Evolutionary conservation across 2,797 vertebrate genomes (phyloP).

Genomic region (Enteromius trimaculatus): DNA sequence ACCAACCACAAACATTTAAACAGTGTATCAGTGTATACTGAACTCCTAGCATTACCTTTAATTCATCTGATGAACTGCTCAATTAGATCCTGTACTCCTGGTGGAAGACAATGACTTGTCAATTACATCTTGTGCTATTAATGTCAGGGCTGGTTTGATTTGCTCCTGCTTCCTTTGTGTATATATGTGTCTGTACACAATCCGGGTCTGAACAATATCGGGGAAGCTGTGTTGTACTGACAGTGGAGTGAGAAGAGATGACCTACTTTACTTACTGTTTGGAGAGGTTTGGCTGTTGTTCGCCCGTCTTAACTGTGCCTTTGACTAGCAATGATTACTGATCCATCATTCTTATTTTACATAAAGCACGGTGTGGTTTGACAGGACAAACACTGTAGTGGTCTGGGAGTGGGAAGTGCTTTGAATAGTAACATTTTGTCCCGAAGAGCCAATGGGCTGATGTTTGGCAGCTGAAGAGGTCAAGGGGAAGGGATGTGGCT

Average conservation of each 20-base stretch:
- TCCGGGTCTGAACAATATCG: constrained; percentile 27
- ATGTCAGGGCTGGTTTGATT: background rate
- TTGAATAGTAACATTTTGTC: constrained; percentile 52
- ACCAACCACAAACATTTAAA: background rate
- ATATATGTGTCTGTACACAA: constrained; percentile 13
- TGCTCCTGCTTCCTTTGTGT: constrained; percentile 3
- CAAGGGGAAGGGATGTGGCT: constrained; percentile 73
- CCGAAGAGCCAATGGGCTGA: constrained; percentile 59
- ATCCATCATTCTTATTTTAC: constrained; percentile 51
- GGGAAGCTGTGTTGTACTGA: constrained; percentile 15
- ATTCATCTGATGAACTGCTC: background rate
- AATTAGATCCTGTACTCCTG: background rate
- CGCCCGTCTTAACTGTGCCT: background rate
- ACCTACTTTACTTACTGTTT: constrained; percentile 6
- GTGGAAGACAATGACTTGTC: constrained; percentile 6
- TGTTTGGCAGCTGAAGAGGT: constrained; percentile 74
- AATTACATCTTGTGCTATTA: constrained; percentile 4
- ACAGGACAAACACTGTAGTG: background rate
- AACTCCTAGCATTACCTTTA: background rate
- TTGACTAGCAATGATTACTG: background rate
- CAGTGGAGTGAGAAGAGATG: constrained; percentile 21
- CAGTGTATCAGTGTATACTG: background rate
- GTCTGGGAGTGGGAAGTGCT: constrained; percentile 26
- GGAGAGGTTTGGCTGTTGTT: background rate
- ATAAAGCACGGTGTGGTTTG: constrained; percentile 2